Base-by-base conservation (phyloP, 2,888 invertebrate species). In the Pachliopta kotzebuea region DNA sequence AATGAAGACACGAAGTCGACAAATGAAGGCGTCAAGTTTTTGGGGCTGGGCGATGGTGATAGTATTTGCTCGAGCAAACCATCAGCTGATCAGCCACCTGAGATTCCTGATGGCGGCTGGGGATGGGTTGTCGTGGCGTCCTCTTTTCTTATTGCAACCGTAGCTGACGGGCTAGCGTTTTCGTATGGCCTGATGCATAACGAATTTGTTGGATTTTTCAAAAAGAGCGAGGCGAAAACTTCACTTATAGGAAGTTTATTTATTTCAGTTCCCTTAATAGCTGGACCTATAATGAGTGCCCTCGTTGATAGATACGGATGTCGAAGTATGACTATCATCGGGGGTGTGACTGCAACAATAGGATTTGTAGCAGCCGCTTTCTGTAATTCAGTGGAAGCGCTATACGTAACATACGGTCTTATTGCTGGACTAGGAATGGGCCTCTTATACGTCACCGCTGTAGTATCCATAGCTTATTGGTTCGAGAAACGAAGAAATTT, bases 131-230 rank as follows among this genome's bases (percentile, higher is more conserved):
- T 99, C 0, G 98, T 98, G 0, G 90, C 95, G 20, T 95, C 97
- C 2, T 96, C 97, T 0, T 94, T 98, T 72, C 87, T 97, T 45
- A 94, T 98, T 23, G 97, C 97, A 56, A 94, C 97, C 76, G 96
- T 98, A 49, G 97, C 97, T 57, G 98, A 98, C 83, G 98, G 98
- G 0, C 94, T 98, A 53, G 97, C 97, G 50, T 98, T 98, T 85
- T 97, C 97, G 0, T 98, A 98, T 79, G 99, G 98, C 1, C 92
- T 98, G 50, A 92, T 98, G 56, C 96, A 96, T 81, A 94, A 95
- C 0, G 95, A 96, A 76, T 95, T 98, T 70, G 92, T 96, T 49
- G 83, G 93, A 23, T 94, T 95, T 76, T 98, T 98, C 79, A 90
- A 93, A 8, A 94, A 95, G 64, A 95, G 95, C 64, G 96, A 96